Conservation (phyloP, 2,888 invertebrate genomes). For the Clanis bilineata region DNA sequence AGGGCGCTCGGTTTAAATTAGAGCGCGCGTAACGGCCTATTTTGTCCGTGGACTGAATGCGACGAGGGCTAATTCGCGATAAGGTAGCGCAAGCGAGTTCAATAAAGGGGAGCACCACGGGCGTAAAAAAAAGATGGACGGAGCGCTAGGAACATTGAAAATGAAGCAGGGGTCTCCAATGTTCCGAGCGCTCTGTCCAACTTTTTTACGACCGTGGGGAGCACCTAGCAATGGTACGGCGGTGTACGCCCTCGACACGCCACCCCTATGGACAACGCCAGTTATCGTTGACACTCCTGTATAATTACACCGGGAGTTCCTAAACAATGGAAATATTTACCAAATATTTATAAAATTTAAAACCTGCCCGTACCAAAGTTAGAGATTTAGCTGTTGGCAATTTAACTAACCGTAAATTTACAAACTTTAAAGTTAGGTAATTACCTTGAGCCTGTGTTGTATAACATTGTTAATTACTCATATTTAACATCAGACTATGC, state of each 20-base stretch:
- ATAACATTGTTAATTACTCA: not conserved
- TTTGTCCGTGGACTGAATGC: constrained; percentile 70
- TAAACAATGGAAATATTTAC: constrained; percentile 16
- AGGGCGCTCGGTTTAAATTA: constrained; percentile 69
- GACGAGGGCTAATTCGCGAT: constrained; percentile 72
- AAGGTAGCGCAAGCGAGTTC: constrained; percentile 67
- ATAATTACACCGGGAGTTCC: constrained; percentile 29
- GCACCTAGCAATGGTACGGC: too few species aligned
- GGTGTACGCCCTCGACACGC: constrained; percentile 47
- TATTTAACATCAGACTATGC: not conserved
- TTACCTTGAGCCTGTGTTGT: not conserved
- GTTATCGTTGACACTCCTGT: constrained; percentile 52
- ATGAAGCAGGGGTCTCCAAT: too few species aligned
- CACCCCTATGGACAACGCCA: constrained; percentile 54
- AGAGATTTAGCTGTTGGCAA: constrained; percentile 22
- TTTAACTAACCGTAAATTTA: constrained; percentile 33
- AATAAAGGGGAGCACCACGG: constrained; percentile 68
- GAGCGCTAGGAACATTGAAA: too few species aligned
- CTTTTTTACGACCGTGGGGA: too few species aligned
- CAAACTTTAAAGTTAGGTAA: constrained; percentile 28
- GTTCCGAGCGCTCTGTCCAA: too few species aligned
- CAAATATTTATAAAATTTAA: constrained; percentile 26
- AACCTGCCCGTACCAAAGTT: constrained; percentile 13
- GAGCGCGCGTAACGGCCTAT: constrained; percentile 66
- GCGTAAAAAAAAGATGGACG: too few species aligned